These are phyloP conservation scores for Chalcis sispes DNA, from an alignment of 2,888 invertebrate genomes.

Conservation along the genomic window DNA sequence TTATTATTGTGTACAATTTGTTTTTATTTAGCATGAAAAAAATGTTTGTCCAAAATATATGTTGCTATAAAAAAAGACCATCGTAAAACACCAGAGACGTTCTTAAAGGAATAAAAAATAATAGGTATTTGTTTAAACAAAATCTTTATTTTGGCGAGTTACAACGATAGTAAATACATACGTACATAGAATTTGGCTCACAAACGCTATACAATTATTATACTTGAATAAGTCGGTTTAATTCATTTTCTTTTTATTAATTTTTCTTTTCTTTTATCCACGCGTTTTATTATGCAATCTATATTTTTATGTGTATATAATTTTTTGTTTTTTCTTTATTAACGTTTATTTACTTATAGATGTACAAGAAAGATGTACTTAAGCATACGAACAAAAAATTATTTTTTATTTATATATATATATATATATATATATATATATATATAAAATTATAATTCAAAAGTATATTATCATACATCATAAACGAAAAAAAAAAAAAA, in stretches of 20 bases:
- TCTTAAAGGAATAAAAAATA: not conserved
- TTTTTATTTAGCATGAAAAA: no score
- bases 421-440: not conserved
- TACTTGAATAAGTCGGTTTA: constrained; percentile 54
- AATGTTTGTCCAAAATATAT: no score
- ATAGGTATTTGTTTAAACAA: constrained; percentile 59
- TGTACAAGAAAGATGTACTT: no score
- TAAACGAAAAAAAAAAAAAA: constrained; percentile 41
- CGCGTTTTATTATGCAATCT: constrained; percentile 48
- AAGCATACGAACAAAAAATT: no score
- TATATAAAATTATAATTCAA: constrained; percentile 43
- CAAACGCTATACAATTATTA: constrained; percentile 59
- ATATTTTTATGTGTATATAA: constrained; percentile 38
- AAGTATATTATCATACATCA: constrained; percentile 36
- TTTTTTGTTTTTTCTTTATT: constrained; percentile 34
- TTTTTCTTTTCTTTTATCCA: constrained; percentile 24
- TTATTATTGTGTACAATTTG: no score
- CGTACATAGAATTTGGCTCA: constrained; percentile 58
- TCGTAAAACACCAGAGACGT: no score
- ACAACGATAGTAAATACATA: constrained; percentile 59
- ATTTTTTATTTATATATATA: no score
- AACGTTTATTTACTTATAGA: constrained; percentile 4
- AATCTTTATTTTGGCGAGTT: constrained; percentile 58
- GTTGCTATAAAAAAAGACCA: no score
- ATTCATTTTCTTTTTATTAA: constrained; percentile 23